Evolutionary conservation across 2,888 invertebrate species (phyloP).

Genomic region (Troides aeacus): DNA sequence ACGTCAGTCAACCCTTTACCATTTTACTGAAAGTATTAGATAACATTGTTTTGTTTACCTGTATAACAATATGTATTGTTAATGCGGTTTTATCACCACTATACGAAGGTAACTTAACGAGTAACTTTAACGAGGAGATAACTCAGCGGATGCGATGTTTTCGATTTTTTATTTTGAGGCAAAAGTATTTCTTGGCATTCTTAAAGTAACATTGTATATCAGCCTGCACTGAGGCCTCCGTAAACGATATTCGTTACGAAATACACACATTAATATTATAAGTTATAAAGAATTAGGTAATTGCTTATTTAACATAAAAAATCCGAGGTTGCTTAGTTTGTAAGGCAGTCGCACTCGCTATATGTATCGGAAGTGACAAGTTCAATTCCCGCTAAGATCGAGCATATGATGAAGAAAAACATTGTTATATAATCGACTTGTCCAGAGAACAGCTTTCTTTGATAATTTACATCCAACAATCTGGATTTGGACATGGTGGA

Average conservation of each 20-base stretch:
- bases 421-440: no score
- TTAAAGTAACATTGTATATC: background rate
- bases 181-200: background rate
- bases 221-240: background rate
- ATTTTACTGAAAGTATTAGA: background rate
- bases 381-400: no score
- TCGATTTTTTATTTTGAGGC: background rate
- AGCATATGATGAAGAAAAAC: no score
- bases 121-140: background rate
- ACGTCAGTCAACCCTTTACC: background rate
- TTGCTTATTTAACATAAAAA: no score
- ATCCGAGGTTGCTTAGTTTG: no score
- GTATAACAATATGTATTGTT: constrained; percentile 8
- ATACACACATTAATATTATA: no score
- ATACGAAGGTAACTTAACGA: background rate
- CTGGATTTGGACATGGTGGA: no score
- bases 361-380: no score
- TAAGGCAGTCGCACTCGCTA: no score
- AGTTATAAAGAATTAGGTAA: no score
- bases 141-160: background rate
- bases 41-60: constrained; percentile 2
- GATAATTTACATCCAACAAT: no score
- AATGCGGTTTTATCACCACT: constrained; percentile 8
- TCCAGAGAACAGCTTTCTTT: no score
- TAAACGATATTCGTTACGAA: background rate